These are phyloP conservation scores for Jacana jacana DNA, from an alignment of 2,113 vertebrate genomes.

Conservation along the genomic window DNA sequence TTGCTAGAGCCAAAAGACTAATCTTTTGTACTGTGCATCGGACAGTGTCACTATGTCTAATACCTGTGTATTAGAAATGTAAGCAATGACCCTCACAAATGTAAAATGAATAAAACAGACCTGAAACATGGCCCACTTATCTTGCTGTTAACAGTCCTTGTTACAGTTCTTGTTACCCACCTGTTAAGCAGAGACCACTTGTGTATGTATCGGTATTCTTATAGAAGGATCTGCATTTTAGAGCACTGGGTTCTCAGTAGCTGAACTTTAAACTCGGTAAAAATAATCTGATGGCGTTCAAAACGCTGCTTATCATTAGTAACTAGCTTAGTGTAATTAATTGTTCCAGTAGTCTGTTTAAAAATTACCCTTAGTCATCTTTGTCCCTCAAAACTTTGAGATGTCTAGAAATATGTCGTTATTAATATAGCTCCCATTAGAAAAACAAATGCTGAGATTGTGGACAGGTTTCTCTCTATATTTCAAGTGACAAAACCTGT, in stretches of 20 bases:
- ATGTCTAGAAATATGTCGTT: background rate
- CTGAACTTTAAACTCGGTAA: background rate
- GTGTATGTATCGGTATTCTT: too few species aligned
- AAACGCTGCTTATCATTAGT: background rate
- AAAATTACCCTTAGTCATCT: background rate
- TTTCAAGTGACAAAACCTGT: too few species aligned
- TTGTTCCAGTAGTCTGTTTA: background rate
- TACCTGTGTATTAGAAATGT: background rate
- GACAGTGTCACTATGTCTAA: background rate
- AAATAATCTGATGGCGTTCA: background rate
- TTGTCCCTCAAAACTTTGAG: background rate
- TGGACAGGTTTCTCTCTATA: background rate
- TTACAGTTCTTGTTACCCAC: background rate
- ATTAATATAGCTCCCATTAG: background rate
- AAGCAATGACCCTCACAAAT: background rate
- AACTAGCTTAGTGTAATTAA: background rate
- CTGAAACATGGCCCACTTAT: background rate
- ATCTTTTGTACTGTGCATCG: background rate
- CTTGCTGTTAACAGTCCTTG: background rate
- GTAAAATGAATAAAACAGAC: background rate
- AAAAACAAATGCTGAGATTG: background rate
- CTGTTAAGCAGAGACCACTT: too few species aligned
- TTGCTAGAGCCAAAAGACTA: background rate
- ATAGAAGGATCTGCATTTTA: background rate
- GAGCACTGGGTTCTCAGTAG: background rate